These are phyloP conservation scores for Esox lucius DNA, from an alignment of 2,797 vertebrate species.

Conservation along the genomic window DNA sequence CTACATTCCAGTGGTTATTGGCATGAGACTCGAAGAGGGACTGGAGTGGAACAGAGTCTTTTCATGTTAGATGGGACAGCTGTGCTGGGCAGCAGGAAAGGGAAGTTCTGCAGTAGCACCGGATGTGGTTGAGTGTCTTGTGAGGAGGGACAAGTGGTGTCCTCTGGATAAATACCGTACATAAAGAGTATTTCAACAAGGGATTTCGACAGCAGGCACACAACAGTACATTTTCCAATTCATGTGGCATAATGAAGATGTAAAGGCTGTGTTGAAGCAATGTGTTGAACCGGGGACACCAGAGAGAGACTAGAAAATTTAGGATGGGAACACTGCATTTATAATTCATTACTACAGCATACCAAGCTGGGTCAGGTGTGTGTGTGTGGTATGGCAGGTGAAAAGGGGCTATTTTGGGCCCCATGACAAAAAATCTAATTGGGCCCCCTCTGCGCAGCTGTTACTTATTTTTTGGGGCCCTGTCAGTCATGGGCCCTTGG, in stretches of 20 bases:
- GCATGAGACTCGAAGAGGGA: neutral
- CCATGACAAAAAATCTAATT: no score
- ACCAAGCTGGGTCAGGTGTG: neutral
- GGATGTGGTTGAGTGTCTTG: neutral
- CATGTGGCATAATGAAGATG: neutral
- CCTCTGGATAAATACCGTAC: neutral
- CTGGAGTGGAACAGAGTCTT: neutral
- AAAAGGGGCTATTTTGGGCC: no score
- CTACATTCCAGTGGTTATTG: neutral
- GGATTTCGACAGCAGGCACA: neutral
- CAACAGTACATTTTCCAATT: neutral
- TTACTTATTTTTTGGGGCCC: no score
- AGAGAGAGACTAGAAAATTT: neutral
- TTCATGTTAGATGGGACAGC: neutral
- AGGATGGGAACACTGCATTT: neutral
- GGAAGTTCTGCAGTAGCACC: neutral
- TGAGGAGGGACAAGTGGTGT: neutral
- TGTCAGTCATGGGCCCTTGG: no score
- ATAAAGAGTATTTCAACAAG: no score
- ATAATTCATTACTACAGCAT: neutral
- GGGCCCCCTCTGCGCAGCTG: no score
- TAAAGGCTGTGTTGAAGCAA: neutral
- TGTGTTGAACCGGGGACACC: neutral
- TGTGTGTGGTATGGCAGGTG: no score
- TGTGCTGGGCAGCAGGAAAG: neutral